Evolutionary conservation across 2,888 invertebrate species (phyloP), one percentile per base, ranked within the genome.

Genomic region (Meteorus colon): DNA sequence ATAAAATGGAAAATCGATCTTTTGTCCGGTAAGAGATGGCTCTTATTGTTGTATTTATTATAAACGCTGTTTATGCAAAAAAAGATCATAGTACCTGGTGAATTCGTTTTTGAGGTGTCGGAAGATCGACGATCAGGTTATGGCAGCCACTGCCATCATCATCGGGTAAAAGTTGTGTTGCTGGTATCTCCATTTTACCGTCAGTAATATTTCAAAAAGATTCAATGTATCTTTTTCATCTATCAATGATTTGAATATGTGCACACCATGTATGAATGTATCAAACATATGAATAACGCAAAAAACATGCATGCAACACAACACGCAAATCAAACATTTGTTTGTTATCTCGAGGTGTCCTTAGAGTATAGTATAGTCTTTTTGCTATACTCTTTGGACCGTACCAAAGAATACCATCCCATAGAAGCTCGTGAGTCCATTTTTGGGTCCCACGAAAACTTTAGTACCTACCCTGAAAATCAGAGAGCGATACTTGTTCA

Each of bases 1-100:
- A 37, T 45, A 74, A 73, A 31, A 1, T 24, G 24, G n/a, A 62
- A 19, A 31, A 59, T n/a, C 37, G 27, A 24, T 24, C 37, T 59
- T 59, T 60, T 73, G 34, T 1, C 34, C 0, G 1, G 8, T 29
- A 5, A 0, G 55, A 62, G 24, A 31, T 65, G 24, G 5, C 4
- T 55, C 51, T 48, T 27, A 45, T 24, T 29, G 16, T 19, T 12
- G 24, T 12, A 27, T 48, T 41, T 14, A 12, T 45, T 24, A 24
- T 1, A 45, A 45, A 12, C 5, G 45, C 10, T 34, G 4, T 34
- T 34, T 8, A 4, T n/a, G n/a, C 12, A 16, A 48, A 6, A 45
- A 10, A 45, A 45, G 8, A 45, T 14, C 1, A 48, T 48, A 16
- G 4, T n/a, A 48, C 48, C 48, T 48, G 48, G 16, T n/a, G 48